phyloP scores from a whole-genome alignment of 2,888 invertebrate genomes.

The Bhutanitis thaidina region DNA sequence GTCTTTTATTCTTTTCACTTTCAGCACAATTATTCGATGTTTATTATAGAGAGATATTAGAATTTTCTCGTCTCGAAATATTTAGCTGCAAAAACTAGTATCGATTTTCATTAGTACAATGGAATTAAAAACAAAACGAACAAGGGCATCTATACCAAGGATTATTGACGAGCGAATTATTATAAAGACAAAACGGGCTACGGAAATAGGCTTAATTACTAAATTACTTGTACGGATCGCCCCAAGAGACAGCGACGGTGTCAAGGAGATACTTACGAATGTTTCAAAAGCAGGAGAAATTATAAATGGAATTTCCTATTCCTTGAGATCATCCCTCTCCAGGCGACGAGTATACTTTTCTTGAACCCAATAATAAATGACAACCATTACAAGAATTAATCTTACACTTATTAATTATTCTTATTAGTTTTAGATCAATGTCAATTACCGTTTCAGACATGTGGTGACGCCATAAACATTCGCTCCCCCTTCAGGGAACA shows the following conservation, averaged over 20 bases:
- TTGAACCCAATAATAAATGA: not conserved
- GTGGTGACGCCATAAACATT: too few species aligned
- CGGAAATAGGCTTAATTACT: conserved; percentile 75
- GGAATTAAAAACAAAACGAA: too few species aligned
- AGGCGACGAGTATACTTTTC: not conserved
- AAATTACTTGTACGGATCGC: conserved; percentile 60
- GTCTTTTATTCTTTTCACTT: conserved; percentile 58
- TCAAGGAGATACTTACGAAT: conserved; percentile 63
- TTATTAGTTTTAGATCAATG: too few species aligned
- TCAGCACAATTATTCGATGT: conserved; percentile 32
- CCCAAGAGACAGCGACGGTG: conserved; percentile 48
- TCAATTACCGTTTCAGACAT: too few species aligned
- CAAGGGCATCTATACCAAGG: too few species aligned
- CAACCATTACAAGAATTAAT: not conserved
- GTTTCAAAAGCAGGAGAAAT: conserved; percentile 62
- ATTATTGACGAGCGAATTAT: not conserved
- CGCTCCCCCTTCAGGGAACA: too few species aligned
- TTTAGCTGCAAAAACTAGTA: too few species aligned
- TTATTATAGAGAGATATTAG: too few species aligned
- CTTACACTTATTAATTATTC: too few species aligned
- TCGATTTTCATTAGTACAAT: too few species aligned
- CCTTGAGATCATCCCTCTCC: conserved; percentile 30
- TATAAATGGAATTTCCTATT: conserved; percentile 62
- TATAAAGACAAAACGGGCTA: conserved; percentile 49
- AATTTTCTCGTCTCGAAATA: too few species aligned